Base-by-base conservation (phyloP, 1,140 invertebrate species). In the Panagrolaimus sp. region DNA sequence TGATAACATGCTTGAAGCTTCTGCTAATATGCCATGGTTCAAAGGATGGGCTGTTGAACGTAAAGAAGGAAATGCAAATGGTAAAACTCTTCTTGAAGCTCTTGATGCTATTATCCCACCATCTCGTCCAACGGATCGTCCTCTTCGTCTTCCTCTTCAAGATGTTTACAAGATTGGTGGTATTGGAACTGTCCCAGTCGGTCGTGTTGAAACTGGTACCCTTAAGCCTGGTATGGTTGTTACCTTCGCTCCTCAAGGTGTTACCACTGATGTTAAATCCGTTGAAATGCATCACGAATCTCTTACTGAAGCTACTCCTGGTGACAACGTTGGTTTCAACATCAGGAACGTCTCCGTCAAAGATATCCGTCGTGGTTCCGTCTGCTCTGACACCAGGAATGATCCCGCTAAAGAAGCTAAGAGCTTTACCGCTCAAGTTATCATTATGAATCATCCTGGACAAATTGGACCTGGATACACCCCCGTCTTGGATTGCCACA, bases 271-370 rank as follows among this genome's bases (percentile, higher is more conserved):
- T 88, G 95, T 98, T 10, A 98, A 98, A 85, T 98, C 95, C 21
- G 94, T 98, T 26, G 95, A 98, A 87, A 98, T 98, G 95, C 95
- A 98, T 85, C 95, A 98, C 88, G 94, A 97, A 87, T 90, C 93
- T 65, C 87, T 98, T 44, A 86, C 88, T 63, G 94, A 98, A 83
- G 95, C 94, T 77, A 88, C 93, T 71, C 94, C 95, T 65, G 94
- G 94, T 71, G 43, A 98, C 87, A 98, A 98, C 83, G 94, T 98
- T 79, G 95, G 94, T 81, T 98, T 98, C 87, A 98, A 98, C 88
- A 92, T 98, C 5, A 98, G 98, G 89, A 97, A 97, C 88, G 92
- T 98, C 8, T 94, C 94, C 6, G 93, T 98, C 44, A 98, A 98
- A 86, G 95, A 98, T 84, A 87, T 98, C 84, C 89, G 93, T 83